phyloP scores from a whole-genome alignment of 2,888 invertebrate genomes.

The Entomobrya multifasciata region DNA sequence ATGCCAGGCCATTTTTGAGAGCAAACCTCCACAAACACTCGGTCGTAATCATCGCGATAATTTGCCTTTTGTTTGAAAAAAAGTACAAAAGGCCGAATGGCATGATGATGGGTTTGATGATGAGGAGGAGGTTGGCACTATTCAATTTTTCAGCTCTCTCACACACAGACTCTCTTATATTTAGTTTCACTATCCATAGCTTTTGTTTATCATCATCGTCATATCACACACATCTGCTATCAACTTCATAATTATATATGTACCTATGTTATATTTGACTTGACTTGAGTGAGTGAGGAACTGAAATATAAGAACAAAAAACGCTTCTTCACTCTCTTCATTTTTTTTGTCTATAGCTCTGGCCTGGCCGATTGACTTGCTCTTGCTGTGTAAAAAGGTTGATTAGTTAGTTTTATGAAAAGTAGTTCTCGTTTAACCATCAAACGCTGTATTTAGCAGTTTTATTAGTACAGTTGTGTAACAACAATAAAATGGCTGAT shows the following conservation, averaged over 20 bases:
- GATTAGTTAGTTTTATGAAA: conserved; percentile 1
- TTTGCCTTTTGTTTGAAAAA: conserved; percentile 17
- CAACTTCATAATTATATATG: no score
- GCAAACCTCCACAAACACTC: no score
- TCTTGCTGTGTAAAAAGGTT: neutral
- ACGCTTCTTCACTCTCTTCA: neutral
- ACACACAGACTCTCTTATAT: neutral
- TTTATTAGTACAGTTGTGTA: conserved; percentile 3
- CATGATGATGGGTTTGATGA: neutral
- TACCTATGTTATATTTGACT: no score
- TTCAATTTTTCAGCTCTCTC: no score
- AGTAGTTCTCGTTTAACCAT: neutral
- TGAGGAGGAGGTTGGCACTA: neutral
- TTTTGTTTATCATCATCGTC: conserved; percentile 10
- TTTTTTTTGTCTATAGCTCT: conserved; percentile 19
- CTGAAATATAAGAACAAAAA: no score
- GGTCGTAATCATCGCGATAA: neutral
- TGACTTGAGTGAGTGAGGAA: neutral
- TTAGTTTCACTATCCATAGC: no score
- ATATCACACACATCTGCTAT: neutral
- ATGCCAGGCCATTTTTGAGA: no score
- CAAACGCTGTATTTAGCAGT: conserved; percentile 14
- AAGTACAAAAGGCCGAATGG: neutral
- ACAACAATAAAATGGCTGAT: no score
- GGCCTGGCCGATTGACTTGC: neutral